These are phyloP conservation scores for Atopsyche davidsoni DNA, from an alignment of 1,140 invertebrate species.

Conservation along the genomic window DNA sequence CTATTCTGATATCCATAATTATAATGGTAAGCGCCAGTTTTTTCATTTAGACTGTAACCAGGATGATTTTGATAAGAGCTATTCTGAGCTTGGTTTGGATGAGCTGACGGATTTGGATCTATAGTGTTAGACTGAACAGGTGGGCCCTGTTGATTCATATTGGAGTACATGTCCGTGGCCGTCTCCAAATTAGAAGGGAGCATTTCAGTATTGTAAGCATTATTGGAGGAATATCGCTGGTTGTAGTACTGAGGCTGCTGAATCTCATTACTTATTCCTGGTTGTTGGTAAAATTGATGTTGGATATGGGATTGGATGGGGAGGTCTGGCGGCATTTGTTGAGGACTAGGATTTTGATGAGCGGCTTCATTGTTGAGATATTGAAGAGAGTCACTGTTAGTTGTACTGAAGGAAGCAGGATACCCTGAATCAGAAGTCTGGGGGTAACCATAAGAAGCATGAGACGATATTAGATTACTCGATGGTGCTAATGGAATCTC, in stretches of 20 bases:
- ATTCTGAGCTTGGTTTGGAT: constrained; percentile 31
- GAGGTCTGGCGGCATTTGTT: constrained; percentile 36
- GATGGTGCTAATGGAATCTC: neutral
- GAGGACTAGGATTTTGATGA: constrained; percentile 28
- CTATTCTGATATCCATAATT: constrained; percentile 48
- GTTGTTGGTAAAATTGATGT: constrained; percentile 34
- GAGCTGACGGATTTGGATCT: constrained; percentile 26
- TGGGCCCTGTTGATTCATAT: constrained; percentile 4
- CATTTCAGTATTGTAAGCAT: constrained; percentile 23
- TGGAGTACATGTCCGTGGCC: constrained; percentile 18
- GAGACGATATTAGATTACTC: neutral
- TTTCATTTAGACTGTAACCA: constrained; percentile 47
- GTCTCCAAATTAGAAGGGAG: constrained; percentile 28
- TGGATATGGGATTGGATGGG: constrained; percentile 46
- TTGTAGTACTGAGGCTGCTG: constrained; percentile 1
- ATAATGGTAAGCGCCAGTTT: constrained; percentile 47
- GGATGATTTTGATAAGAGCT: constrained; percentile 50
- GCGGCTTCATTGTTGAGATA: constrained; percentile 1
- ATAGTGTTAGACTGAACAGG: constrained; percentile 10
- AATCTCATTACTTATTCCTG: neutral
- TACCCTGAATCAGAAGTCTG: constrained; percentile 2
- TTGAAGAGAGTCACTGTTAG: constrained; percentile 1
- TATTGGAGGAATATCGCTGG: constrained; percentile 10
- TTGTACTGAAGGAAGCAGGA: neutral
- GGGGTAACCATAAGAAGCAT: too few species aligned